Evolutionary conservation across 2,888 invertebrate genomes (phyloP), one percentile per base, ranked within the genome.

Genomic region (Drosophila conformis): DNA sequence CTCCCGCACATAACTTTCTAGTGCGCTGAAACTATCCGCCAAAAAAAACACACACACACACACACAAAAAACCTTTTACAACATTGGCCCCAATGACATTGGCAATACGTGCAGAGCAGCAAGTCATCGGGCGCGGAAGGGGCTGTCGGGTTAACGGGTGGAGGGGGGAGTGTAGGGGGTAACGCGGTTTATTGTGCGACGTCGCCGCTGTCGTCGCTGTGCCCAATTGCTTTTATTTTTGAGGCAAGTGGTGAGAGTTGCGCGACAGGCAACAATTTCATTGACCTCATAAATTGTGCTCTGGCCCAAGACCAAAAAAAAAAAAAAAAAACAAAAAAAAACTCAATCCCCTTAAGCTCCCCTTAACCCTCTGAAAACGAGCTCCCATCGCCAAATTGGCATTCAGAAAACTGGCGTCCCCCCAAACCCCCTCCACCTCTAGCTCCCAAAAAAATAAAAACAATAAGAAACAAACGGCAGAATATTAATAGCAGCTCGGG

Each of bases 211-310:
- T 53, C 76, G 70, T 75, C 58, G 71, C 71, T 76, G 79, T 77
- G 69, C 71, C 79, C 84, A 88, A 79, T 78, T 85, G 73, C 85
- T 64, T 73, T 70, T 64, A 63, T 60, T 51, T 65, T 60, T 69
- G 63, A 31, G 78, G 65, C 56, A 60, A 46, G 54, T 54, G 54
- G 46, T 49, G 29, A 52, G 27, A 27, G 54, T 51, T 29, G 38
- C 52, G 68, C 52, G 58, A 65, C 62, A 51, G 60, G 80, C 71
- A 72, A 78, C 74, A 79, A 86, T 89, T 84, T 86, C 85, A 86
- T 86, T 86, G 89, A 86, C 89, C 85, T 89, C 85, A 89, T 86
- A 86, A 86, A 89, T 89, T 78, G 69, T 71, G 71, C 66, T 65
- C 65, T 57, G 46, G 53, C 48, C 75, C 70, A 73, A 68, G 35